Base-by-base conservation (phyloP, 2,113 vertebrate species). In the Onychostruthus taczanowskii region DNA sequence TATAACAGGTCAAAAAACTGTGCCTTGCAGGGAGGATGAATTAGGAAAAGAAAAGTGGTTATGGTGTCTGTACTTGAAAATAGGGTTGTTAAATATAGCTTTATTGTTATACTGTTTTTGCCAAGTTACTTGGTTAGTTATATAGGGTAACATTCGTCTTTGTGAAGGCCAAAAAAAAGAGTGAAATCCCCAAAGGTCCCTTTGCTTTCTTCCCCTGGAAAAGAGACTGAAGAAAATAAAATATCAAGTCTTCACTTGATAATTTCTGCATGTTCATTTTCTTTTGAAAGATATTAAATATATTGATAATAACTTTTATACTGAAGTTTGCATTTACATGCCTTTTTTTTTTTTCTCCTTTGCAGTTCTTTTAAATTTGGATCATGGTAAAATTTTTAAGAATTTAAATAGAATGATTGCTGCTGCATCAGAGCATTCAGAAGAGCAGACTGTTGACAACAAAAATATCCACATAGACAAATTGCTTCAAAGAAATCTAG, bases 1-100 rank as follows among this genome's bases (percentile, higher is more conserved):
- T 30, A 3, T 35, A 70, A 6, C 23, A 58, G 46, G 67, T 93
- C 13, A 77, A 74, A 94, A 93, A 73, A 10, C 22, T 93, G 6
- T 21, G 37, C 83, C 19, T 73, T 86, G 9, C 11, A 33, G 13
- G 12, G 7, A 81, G 22, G 18, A 63, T 47, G 39, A 93, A 78
- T 17, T 44, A 56, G 11, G 9, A 88, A 47, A 47, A 77, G 13
- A 89, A 84, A 84, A 78, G 24, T 69, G 17, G 24, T 82, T 90
- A 62, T 79, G 27, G 39, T 46, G 26, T 22, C 41, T 35, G 37
- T 15, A 62, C 39, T 59, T 80, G 46, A 94, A 83, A 76, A 23
- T 30, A 66, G 22, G 49, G 12, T 43, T 73, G 31, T 83, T 95
- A 96, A 96, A 94, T 93, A 95, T 74, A 95, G 70, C 58, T 94